phyloP scores from a whole-genome alignment of 1,140 invertebrate species.

The Sipha flava region DNA sequence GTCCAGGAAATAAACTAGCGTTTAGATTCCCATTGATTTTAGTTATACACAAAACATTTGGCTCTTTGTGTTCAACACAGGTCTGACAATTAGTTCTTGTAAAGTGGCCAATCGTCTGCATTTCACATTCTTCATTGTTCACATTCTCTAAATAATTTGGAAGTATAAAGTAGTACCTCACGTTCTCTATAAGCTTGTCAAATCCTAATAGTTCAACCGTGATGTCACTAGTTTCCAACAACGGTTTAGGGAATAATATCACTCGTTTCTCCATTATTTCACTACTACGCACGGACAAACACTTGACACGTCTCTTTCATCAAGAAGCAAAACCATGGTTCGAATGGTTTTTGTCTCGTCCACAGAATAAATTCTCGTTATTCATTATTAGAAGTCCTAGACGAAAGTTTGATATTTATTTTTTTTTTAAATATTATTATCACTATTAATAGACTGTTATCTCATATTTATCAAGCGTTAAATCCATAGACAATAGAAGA shows the following conservation, averaged over 20 bases:
- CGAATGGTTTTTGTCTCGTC: no score
- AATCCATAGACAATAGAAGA: no score
- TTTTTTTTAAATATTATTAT: no score
- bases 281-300: not conserved
- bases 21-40: conserved; percentile 2
- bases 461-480: no score
- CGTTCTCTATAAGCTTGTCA: not conserved
- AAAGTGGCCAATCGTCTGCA: not conserved
- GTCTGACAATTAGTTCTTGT: not conserved
- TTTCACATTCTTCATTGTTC: not conserved
- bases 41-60: not conserved
- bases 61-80: not conserved
- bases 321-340: no score
- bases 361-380: no score
- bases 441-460: no score
- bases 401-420: no score
- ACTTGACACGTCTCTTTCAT: not conserved
- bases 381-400: no score
- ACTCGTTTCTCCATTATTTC: not conserved
- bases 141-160: not conserved
- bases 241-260: not conserved
- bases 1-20: not conserved
- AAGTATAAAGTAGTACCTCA: not conserved
- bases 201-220: not conserved
- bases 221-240: not conserved